These are phyloP conservation scores for Agelas oroides DNA, from an alignment of 37 sponge, comb jelly and placozoan species.

Conservation along the genomic window DNA sequence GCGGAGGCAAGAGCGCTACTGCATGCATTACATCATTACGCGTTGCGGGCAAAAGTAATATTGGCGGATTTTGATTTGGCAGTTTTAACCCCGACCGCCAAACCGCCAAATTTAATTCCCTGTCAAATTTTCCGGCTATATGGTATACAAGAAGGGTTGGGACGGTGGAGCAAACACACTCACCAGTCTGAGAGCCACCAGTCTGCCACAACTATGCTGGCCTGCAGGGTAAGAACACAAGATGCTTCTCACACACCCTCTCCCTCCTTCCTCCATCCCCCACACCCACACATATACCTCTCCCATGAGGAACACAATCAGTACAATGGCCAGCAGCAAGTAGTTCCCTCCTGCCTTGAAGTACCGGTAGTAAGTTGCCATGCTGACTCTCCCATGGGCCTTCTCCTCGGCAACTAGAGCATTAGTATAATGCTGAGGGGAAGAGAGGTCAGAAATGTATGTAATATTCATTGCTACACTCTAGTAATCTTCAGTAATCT, in stretches of 20 bases:
- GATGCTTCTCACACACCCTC: no score
- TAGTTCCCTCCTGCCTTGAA: conserved; percentile 68
- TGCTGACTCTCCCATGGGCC: conserved; percentile 59
- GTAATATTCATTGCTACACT: background rate
- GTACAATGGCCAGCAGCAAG: conserved; percentile 20
- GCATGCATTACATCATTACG: no score
- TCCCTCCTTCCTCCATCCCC: background rate
- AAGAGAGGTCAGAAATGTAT: no score
- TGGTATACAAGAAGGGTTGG: no score
- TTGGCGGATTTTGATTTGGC: no score
- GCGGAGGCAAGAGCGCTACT: no score
- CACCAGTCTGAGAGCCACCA: conserved; percentile 83
- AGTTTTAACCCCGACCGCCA: no score
- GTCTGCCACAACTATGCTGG: conserved; percentile 50
- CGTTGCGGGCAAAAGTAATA: no score
- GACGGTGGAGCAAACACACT: background rate
- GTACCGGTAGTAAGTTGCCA: conserved; percentile 73
- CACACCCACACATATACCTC: conserved; percentile 36
- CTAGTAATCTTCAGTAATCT: background rate
- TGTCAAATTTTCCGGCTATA: no score
- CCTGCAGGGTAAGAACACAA: conserved; percentile 22
- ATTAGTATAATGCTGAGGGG: background rate
- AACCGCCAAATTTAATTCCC: no score
- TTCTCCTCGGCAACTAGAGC: conserved; percentile 65
- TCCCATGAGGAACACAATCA: conserved; percentile 30